Evolutionary conservation across 2,113 vertebrate species (phyloP).

Genomic region (Brachypodius melanocephalos): DNA sequence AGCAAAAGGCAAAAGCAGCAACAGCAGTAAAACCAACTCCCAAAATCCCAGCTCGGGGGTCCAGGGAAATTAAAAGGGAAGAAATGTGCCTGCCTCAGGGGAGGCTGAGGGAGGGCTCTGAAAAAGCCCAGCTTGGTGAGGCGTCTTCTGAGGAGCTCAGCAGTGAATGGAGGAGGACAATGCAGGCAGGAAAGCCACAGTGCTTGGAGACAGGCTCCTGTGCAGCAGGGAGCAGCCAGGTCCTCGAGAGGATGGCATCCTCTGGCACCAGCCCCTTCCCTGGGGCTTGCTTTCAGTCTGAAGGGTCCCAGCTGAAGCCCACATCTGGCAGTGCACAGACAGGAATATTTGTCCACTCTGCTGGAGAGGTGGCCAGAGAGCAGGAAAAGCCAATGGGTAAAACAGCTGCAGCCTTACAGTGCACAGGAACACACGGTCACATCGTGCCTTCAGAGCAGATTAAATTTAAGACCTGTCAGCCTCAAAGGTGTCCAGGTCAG

Average conservation of each 20-base stretch:
- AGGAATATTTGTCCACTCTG: neutral
- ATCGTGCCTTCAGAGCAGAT: neutral
- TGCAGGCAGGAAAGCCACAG: neutral
- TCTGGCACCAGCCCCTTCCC: neutral
- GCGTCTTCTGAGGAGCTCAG: neutral
- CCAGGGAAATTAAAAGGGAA: neutral
- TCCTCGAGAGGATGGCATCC: neutral
- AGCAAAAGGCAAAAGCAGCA: neutral
- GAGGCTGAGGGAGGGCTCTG: neutral
- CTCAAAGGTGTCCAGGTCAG: neutral
- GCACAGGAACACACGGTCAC: neutral
- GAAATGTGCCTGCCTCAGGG: neutral
- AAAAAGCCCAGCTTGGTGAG: neutral
- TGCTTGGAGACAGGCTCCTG: neutral
- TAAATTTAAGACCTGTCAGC: slow-evolving; percentile 38
- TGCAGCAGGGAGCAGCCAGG: neutral
- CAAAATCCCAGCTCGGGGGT: neutral
- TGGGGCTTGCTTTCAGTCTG: fast-evolving
- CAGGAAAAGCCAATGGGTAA: neutral
- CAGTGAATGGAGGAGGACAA: fast-evolving
- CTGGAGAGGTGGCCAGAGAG: neutral
- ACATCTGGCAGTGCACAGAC: neutral
- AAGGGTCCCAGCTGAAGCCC: neutral
- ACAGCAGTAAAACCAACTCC: neutral
- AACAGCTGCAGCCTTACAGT: slow-evolving; percentile 12